Evolutionary conservation across 1,140 invertebrate species (phyloP).

Genomic region (Heliconius congener): DNA sequence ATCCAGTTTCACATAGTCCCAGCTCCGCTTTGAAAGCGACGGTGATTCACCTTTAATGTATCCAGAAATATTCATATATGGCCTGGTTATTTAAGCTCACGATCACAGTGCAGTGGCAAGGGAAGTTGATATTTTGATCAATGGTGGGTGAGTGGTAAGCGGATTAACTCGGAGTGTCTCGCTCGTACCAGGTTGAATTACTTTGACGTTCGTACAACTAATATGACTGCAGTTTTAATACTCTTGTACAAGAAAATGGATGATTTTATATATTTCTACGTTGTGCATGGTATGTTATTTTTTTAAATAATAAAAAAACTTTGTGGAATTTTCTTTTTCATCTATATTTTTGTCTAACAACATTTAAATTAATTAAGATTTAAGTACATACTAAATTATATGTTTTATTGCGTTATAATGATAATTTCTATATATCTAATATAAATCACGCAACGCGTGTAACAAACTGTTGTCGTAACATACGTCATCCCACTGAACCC

Average conservation of each 20-base stretch:
- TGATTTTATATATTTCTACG: not conserved
- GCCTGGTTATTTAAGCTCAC: not conserved
- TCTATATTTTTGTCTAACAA: too few species aligned
- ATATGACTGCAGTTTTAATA: conserved; percentile 14
- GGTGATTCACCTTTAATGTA: not conserved
- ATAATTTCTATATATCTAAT: not conserved
- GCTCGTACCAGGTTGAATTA: not conserved
- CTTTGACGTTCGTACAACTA: conserved; percentile 4
- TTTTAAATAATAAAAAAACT: too few species aligned
- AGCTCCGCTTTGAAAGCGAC: too few species aligned
- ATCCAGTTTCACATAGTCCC: too few species aligned
- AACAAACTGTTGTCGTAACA: conserved; percentile 30
- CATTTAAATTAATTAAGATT: too few species aligned
- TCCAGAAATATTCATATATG: not conserved
- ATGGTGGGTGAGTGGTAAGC: conserved; percentile 43
- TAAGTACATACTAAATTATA: too few species aligned
- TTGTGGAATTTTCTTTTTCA: too few species aligned
- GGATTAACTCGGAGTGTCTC: conserved; percentile 36
- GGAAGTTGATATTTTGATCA: conserved; percentile 45
- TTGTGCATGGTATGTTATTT: too few species aligned
- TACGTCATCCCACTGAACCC: conserved; percentile 25
- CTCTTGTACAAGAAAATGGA: not conserved
- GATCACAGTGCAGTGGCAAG: not conserved
- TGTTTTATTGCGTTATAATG: not conserved
- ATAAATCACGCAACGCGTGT: conserved; percentile 25